Evolutionary conservation across 2,888 invertebrate species (phyloP).

Genomic region (Epinotia bilunana): DNA sequence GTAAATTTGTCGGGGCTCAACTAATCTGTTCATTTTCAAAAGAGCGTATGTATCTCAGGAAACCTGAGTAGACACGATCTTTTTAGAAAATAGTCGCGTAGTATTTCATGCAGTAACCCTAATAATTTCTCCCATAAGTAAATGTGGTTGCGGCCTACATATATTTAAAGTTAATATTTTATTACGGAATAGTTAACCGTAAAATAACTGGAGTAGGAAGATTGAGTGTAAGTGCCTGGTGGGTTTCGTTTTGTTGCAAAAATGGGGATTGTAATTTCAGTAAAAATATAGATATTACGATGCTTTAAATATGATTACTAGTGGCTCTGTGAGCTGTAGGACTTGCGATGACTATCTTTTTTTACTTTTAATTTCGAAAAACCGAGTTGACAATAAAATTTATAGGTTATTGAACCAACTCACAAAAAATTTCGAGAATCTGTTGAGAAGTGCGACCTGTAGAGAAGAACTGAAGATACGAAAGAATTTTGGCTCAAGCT

Average conservation of each 20-base stretch:
- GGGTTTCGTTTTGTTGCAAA: not conserved
- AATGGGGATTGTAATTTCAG: not conserved
- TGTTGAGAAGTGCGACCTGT: too few species aligned
- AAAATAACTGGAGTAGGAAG: constrained; percentile 24
- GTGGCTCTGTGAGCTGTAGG: not conserved
- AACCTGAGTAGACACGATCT: not conserved
- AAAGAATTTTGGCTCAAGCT: too few species aligned
- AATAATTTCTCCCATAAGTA: constrained; percentile 26
- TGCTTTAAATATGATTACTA: not conserved
- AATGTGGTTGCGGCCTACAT: constrained; percentile 24
- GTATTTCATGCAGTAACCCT: constrained; percentile 32
- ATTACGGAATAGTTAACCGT: constrained; percentile 31
- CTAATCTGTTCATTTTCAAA: not conserved
- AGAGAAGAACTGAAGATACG: too few species aligned
- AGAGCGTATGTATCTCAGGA: not conserved
- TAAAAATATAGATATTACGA: not conserved
- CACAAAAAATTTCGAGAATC: too few species aligned
- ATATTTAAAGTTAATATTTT: constrained; percentile 40
- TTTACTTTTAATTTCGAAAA: too few species aligned
- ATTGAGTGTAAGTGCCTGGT: constrained; percentile 3
- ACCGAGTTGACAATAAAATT: too few species aligned
- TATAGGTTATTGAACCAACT: too few species aligned
- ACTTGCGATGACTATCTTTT: too few species aligned
- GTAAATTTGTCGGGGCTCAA: not conserved
- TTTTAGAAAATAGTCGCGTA: constrained; percentile 1